A percentile compares a stretch with the other conserved stretches of the same genome.
Conservation (phyloP, 2,797 vertebrate species). For the Simalia tracyae region DNA sequence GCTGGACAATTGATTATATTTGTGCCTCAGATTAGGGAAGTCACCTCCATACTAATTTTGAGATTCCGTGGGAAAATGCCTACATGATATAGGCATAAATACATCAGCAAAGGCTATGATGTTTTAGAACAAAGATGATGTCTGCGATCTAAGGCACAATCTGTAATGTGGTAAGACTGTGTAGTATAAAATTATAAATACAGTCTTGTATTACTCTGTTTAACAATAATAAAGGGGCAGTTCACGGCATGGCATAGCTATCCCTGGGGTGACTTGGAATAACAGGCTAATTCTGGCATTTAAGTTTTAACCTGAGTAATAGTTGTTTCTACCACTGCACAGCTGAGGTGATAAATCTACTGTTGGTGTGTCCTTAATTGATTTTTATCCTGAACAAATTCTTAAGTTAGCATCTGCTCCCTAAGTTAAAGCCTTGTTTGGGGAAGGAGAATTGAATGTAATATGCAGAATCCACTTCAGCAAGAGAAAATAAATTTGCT, state of each 20-base stretch:
- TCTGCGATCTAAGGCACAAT: neutral
- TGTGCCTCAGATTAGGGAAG: neutral
- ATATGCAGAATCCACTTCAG: slow-evolving; percentile 10
- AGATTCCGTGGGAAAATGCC: neutral
- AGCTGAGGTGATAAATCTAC: neutral
- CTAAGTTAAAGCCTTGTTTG: neutral
- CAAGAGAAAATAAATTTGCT: neutral
- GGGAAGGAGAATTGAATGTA: neutral
- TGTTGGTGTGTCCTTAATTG: slow-evolving; percentile 19
- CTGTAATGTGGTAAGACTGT: neutral
- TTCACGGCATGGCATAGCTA: neutral
- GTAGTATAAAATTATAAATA: neutral
- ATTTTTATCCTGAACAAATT: slow-evolving; percentile 40
- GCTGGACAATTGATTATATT: neutral
- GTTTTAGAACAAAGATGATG: neutral
- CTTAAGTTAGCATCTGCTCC: slow-evolving; percentile 10
- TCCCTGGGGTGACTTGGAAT: neutral
- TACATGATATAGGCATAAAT: neutral
- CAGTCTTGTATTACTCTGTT: neutral
- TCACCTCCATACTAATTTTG: neutral
- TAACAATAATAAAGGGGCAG: neutral
- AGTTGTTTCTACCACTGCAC: slow-evolving; percentile 16
- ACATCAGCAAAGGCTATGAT: neutral
- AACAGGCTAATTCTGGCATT: slow-evolving; percentile 35
- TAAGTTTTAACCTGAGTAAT: slow-evolving; percentile 26